Evolutionary conservation across 1,140 invertebrate genomes (phyloP), one percentile per base, ranked within the genome.

Genomic region (Diplogasteroides magnus): DNA sequence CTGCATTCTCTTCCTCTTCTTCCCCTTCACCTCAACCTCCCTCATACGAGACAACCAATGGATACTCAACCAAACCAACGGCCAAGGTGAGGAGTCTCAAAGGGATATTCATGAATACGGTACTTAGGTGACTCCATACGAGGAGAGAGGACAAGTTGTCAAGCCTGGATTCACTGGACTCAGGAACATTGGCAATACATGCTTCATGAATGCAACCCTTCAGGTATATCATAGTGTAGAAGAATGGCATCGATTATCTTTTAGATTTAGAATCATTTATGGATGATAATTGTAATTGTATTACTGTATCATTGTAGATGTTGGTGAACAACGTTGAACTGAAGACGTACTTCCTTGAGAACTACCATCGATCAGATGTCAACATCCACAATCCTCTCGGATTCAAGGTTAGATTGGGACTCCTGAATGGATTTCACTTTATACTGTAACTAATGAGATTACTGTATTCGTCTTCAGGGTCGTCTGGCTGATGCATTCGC

Each of bases 131-230:
- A 27, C 57, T 27, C 70, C 70, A 23, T 72, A 68, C 31, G 70
- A 68, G 31, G 70, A 72, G 29, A 28, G 70, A 68, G 62, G 71
- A 23, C 37, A 31, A 31, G 27, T 66, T 13, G 73, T 75, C 27
- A 48, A 67, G 32, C 72, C 86, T n/a, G 88, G 88, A 48, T 86
- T 87, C 59, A 89, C 88, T 78, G 89, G 88, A 55, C 83, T 89
- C 68, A 84, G 86, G 27, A 89, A 89, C 75, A 84, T 89, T 28
- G 89, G 89, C 59, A 89, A 89, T 77, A 89, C 88, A 2, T 90
- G 89, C 77, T 90, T 89, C 78, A 89, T 90, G 89, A 89, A 88
- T 79, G 86, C 89, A 31, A 89, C 88, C 0, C 80, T 90, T 26
- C 89, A 48, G 37, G 37, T 48, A 48, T n/a, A n/a, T n/a, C n/a